Evolutionary conservation across 2,113 vertebrate genomes (phyloP).

Genomic region (Malaclemys terrapin): DNA sequence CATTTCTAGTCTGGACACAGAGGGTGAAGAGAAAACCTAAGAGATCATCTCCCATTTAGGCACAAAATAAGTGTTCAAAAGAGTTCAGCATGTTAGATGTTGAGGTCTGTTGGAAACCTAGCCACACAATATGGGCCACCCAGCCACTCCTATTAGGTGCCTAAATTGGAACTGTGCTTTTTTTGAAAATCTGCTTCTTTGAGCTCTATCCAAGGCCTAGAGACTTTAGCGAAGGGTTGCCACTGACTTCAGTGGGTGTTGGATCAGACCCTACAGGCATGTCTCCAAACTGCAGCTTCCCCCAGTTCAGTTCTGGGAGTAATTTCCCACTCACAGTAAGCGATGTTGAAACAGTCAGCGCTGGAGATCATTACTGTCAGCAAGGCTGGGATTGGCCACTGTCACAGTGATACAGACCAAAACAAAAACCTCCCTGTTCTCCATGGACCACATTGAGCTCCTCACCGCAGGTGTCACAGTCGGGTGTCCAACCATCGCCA

Average conservation of each 20-base stretch:
- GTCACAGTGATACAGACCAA: background rate
- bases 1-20: too few relatives aligned
- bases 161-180: constrained; percentile 70
- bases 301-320: background rate
- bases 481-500: background rate
- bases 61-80: too few relatives aligned
- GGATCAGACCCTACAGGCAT: background rate
- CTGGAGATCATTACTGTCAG: background rate
- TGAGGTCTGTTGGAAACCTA: too few relatives aligned
- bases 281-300: background rate
- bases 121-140: too few relatives aligned
- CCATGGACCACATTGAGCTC: background rate
- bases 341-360: background rate
- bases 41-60: too few relatives aligned
- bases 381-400: background rate
- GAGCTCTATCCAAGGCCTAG: too few relatives aligned
- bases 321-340: background rate
- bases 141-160: background rate
- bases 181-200: too few relatives aligned
- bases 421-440: constrained; percentile 58
- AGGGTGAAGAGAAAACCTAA: too few relatives aligned
- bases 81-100: too few relatives aligned
- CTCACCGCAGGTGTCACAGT: background rate
- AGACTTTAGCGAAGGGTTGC: too few relatives aligned
- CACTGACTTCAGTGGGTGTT: too few relatives aligned